Conservation (phyloP, 2,888 invertebrate species). For the Cabera pusaria region DNA sequence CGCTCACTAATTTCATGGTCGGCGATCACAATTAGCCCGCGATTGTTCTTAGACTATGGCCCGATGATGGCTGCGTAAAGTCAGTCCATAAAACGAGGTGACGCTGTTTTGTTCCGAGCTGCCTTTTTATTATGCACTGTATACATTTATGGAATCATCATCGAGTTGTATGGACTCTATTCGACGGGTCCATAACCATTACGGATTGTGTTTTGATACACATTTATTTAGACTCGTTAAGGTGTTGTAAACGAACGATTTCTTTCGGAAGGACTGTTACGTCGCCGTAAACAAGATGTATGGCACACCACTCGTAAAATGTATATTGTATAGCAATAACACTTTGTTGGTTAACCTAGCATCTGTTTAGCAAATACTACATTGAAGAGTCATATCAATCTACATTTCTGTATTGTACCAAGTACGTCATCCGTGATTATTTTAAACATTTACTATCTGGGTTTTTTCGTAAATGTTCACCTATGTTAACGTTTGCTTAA, state of each 20-base stretch:
- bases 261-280: slow-evolving; percentile 25
- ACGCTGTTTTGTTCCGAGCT: slow-evolving; percentile 74
- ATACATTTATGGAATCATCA: slow-evolving; percentile 83
- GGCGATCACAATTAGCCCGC: slow-evolving; percentile 45
- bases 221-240: slow-evolving; percentile 70
- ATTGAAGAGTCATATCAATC: no score
- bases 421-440: no score
- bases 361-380: no score
- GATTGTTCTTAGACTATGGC: slow-evolving; percentile 52
- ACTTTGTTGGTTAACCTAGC: no score
- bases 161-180: slow-evolving; percentile 79
- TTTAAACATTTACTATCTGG: no score
- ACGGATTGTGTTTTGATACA: slow-evolving; percentile 74
- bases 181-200: slow-evolving; percentile 75
- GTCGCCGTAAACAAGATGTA: slow-evolving; percentile 33
- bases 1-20: slow-evolving; percentile 64
- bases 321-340: neutral
- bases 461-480: no score
- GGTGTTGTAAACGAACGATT: slow-evolving; percentile 39
- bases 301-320: slow-evolving; percentile 9
- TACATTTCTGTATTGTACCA: no score
- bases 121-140: slow-evolving; percentile 78
- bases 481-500: no score
- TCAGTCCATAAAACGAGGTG: slow-evolving; percentile 72
- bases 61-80: slow-evolving; percentile 55